Evolutionary conservation across 2,888 invertebrate genomes (phyloP).

Genomic region (Trissoscelio sp.): DNA sequence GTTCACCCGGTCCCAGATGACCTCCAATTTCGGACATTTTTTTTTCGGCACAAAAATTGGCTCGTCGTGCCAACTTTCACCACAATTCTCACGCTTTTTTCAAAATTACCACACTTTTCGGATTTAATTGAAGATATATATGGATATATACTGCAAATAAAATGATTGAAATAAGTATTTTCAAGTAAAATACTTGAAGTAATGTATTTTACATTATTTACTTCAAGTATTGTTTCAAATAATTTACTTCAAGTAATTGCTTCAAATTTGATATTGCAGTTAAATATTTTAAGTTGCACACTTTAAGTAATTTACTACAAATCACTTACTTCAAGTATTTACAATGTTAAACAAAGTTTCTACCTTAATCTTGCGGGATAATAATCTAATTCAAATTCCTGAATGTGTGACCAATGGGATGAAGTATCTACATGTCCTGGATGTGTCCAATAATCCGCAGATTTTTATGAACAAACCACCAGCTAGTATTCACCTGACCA

Average conservation of each 20-base stretch:
- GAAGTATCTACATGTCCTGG: conserved; percentile 70
- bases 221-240: too few species aligned
- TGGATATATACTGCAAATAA: too few species aligned
- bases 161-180: too few species aligned
- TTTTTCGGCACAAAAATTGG: not conserved
- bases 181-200: too few species aligned
- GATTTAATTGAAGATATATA: conserved; percentile 27
- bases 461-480: conserved; percentile 69
- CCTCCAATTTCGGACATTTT: conserved; percentile 1
- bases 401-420: conserved; percentile 73
- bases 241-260: too few species aligned
- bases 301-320: too few species aligned
- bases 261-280: too few species aligned
- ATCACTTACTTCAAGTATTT: too few species aligned
- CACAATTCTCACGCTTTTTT: not conserved
- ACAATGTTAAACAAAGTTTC: conserved; percentile 70
- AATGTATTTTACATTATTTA: too few species aligned
- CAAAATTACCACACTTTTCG: not conserved
- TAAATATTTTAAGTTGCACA: too few species aligned
- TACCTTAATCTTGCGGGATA: conserved; percentile 71
- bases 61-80: conserved; percentile 4
- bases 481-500: conserved; percentile 72
- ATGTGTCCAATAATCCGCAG: conserved; percentile 73
- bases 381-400: conserved; percentile 74
- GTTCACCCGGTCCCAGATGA: not conserved